Evolutionary conservation across 1,140 invertebrate species (phyloP).

Genomic region (Bombus haemorrhoidalis): DNA sequence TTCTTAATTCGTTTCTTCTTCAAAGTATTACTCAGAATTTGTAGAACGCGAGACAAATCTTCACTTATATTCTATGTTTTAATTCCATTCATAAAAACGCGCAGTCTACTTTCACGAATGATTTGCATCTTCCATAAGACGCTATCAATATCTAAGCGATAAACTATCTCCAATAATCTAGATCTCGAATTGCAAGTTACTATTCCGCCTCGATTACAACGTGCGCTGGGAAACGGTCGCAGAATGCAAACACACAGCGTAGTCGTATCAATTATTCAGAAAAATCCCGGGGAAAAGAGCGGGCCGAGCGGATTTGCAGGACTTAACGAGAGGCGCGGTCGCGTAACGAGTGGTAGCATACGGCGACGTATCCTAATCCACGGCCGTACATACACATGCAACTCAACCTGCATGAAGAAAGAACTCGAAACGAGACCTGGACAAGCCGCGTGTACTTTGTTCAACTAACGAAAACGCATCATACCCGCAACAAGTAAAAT

Average conservation of each 20-base stretch:
- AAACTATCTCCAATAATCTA: neutral
- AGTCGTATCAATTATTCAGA: conserved; percentile 25
- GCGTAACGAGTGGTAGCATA: conserved; percentile 13
- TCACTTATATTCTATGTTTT: too few species aligned
- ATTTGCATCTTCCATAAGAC: too few species aligned
- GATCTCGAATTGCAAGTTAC: neutral
- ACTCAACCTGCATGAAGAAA: neutral
- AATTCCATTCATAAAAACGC: too few species aligned
- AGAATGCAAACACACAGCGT: neutral
- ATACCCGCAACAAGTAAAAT: neutral
- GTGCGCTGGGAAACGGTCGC: neutral
- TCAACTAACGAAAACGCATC: neutral
- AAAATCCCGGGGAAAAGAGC: neutral
- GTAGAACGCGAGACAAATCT: too few species aligned
- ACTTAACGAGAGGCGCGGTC: conserved; percentile 12
- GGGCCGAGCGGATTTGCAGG: neutral
- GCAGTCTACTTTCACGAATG: too few species aligned
- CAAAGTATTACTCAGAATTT: too few species aligned
- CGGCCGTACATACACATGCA: neutral
- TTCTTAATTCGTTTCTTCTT: too few species aligned
- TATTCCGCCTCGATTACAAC: neutral
- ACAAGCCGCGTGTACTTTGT: neutral
- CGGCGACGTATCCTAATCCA: neutral
- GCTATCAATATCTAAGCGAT: neutral
- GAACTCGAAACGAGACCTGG: neutral